Base-by-base conservation (phyloP, 2,113 vertebrate species). In the Dasypus novemcinctus region DNA sequence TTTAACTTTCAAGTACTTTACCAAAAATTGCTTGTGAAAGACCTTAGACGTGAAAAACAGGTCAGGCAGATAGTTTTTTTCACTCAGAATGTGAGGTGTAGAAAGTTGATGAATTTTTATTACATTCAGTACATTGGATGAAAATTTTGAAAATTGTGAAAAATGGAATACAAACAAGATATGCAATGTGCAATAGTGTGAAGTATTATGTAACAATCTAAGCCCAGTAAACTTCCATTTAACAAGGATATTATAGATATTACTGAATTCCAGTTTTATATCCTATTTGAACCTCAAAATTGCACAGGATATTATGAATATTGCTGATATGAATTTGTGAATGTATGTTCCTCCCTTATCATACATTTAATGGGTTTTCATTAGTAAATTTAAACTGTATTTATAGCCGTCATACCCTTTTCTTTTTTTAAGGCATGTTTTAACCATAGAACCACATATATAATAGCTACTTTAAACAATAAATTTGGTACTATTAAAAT, bases 81-180 rank as follows among this genome's bases (percentile, higher is more conserved):
- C 36, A 78, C 81, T 95, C 29, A 87, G 52, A 89, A 25, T 81
- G 25, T 66, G n/a, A 36, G 54, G 9, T 87, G 13, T 6, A 64
- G 23, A 78, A 87, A 94, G n/a, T 84, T 95, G n/a, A 83, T 81
- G 86, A 95, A 66, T 21, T 75, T 72, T 74, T 88, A 90, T 63
- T 54, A 20, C 10, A 79, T 25, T n/a, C 8, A 41, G 11, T 74
- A 74, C 31, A n/a, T 80, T 93, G 49, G 46, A 25, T 78, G 82
- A 83, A 97, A 85, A 94, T 54, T 87, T 92, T 33, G 49, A 72
- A 88, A 94, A 85, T 68, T 96, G 25, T 94, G 74, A 93, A 93
- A 84, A 92, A 23, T 66, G 71, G 29, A 2, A 84, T 95, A 12
- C 21, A 85, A 72, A 52, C 33, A 71, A 84, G 71, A 84, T 63